A percentile compares a stretch with the other conserved stretches of the same genome.
These are phyloP conservation scores for Lycodopsis pacificus DNA, from an alignment of 2,797 vertebrate species.

Conservation along the genomic window DNA sequence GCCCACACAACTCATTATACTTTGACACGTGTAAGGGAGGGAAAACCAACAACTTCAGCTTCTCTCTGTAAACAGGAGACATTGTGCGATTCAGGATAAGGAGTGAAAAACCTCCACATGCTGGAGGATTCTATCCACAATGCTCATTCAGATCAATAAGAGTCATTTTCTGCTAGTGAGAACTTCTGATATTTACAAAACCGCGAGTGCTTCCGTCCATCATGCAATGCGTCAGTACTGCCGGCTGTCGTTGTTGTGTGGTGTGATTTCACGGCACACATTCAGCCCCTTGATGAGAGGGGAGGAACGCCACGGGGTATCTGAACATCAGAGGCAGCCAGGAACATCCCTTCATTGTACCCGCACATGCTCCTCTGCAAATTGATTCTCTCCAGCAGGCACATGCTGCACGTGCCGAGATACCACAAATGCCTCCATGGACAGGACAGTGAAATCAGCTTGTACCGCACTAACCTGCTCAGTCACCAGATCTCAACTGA, in stretches of 20 bases:
- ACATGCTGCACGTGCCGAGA: constrained; percentile 47
- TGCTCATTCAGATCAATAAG: constrained; percentile 32
- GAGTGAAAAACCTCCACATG: constrained; percentile 17
- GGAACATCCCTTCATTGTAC: constrained; percentile 61
- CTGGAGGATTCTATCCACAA: constrained; percentile 27
- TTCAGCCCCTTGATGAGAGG: constrained; percentile 61
- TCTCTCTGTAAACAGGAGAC: constrained; percentile 37
- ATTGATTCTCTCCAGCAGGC: constrained; percentile 65
- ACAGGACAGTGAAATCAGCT: constrained; percentile 57
- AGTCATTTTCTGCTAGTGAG: constrained; percentile 15
- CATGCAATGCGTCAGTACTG: constrained; percentile 51
- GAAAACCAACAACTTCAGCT: constrained; percentile 39
- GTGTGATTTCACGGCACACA: constrained; percentile 59
- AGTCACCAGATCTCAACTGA: constrained; percentile 52
- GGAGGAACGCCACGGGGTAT: constrained; percentile 56
- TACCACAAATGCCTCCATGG: constrained; percentile 44
- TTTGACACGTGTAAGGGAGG: constrained; percentile 18
- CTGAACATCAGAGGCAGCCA: constrained; percentile 61
- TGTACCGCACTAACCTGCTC: constrained; percentile 53
- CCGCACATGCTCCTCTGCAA: constrained; percentile 49
- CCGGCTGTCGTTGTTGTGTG: constrained; percentile 43
- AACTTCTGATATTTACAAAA: constrained; percentile 18
- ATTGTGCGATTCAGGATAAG: constrained; percentile 5
- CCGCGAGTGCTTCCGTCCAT: constrained; percentile 22
- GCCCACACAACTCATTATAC: constrained; percentile 54